These are phyloP conservation scores for Magallana ariakensis DNA, from an alignment of 1,140 invertebrate genomes.

Conservation along the genomic window DNA sequence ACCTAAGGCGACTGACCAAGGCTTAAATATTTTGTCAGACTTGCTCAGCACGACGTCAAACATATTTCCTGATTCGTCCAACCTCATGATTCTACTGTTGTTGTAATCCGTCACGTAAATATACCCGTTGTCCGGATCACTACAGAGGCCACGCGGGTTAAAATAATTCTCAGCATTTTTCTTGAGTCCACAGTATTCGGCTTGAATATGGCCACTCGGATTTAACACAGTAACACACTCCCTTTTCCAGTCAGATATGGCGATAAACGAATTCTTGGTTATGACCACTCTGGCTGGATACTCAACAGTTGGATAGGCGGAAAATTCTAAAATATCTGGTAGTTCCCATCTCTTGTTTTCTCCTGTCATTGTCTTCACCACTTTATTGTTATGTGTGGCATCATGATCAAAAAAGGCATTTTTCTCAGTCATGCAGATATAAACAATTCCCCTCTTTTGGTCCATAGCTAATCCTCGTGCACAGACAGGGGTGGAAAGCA, in stretches of 20 bases:
- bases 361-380: constrained; percentile 45
- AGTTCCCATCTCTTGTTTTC: constrained; percentile 46
- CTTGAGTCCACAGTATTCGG: constrained; percentile 28
- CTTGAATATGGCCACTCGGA: constrained; percentile 49
- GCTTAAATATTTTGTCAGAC: constrained; percentile 49
- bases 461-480: constrained; percentile 50
- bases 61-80: constrained; percentile 36
- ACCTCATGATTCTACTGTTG: constrained; percentile 50
- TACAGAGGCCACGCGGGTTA: constrained; percentile 54
- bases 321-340: constrained; percentile 48
- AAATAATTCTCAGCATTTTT: not conserved
- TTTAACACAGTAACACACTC: constrained; percentile 56
- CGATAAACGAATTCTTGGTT: constrained; percentile 45
- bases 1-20: constrained; percentile 51
- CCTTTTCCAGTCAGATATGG: constrained; percentile 58
- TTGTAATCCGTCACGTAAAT: constrained; percentile 52
- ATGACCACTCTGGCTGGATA: constrained; percentile 51
- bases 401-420: constrained; percentile 60
- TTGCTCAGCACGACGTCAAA: constrained; percentile 26
- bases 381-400: constrained; percentile 50
- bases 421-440: constrained; percentile 55
- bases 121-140: constrained; percentile 23
- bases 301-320: constrained; percentile 50
- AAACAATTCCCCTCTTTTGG: constrained; percentile 2
- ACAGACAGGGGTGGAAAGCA: constrained; percentile 43